Conservation (phyloP, 2,113 vertebrate genomes). For the Varanus komodoensis region DNA sequence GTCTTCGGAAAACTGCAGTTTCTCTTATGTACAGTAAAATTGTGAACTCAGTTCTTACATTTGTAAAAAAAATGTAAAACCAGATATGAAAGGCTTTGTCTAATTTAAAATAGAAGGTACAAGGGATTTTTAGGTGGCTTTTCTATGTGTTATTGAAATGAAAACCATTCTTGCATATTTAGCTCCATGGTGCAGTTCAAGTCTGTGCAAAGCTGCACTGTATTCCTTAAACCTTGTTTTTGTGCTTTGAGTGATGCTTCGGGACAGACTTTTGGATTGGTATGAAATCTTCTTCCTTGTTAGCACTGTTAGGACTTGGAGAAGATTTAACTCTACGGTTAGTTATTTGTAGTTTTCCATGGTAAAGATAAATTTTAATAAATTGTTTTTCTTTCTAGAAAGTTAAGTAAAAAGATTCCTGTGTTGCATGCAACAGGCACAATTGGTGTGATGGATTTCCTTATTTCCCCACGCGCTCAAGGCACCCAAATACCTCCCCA, state of each 20-base stretch:
- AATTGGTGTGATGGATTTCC: background rate
- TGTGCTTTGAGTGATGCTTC: background rate
- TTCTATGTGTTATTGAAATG: background rate
- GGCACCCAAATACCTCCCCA: too few species aligned
- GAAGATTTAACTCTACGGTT: conserved; percentile 44
- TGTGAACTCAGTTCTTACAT: fast-evolving
- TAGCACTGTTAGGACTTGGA: background rate
- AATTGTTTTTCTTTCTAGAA: background rate
- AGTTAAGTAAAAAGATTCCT: background rate
- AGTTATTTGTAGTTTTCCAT: conserved; percentile 5
- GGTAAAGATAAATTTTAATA: background rate
- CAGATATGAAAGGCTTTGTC: background rate
- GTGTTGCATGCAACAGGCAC: background rate
- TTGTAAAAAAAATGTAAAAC: background rate
- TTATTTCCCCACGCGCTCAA: too few species aligned
- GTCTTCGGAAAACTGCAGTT: background rate
- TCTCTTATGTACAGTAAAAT: background rate
- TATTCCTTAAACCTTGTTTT: background rate
- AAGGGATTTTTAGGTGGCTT: background rate
- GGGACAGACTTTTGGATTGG: background rate
- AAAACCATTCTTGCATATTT: background rate
- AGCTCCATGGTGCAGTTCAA: background rate
- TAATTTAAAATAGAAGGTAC: background rate
- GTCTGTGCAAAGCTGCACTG: background rate
- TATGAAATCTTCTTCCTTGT: conserved; percentile 6